Percentiles rank a stretch among this genome's conserved stretches.
Evolutionary conservation across 2,113 vertebrate genomes (phyloP).

Genomic region (Phrynosoma blainvillii): DNA sequence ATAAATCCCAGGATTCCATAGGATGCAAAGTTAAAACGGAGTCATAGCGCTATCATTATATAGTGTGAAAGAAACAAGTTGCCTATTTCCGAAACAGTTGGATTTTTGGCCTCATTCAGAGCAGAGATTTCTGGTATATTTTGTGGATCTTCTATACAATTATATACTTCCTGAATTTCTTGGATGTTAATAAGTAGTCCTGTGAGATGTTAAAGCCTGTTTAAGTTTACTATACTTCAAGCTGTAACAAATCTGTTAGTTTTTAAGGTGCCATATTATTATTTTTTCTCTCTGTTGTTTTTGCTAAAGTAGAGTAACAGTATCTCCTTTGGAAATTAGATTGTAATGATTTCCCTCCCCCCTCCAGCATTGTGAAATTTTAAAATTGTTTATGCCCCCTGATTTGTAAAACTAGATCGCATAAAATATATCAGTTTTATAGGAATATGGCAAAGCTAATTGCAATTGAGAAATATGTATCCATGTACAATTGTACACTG

Average conservation of each 20-base stretch:
- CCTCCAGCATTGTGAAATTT: background rate
- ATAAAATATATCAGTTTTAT: slow-evolving; percentile 8
- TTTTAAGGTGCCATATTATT: background rate
- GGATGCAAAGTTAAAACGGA: no score
- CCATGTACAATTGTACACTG: no score
- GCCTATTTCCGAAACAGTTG: background rate
- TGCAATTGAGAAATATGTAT: slow-evolving; percentile 18
- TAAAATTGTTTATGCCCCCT: background rate
- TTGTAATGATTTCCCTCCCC: background rate
- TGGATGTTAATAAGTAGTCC: no score
- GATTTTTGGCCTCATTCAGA: background rate
- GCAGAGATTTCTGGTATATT: background rate
- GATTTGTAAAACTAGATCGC: background rate
- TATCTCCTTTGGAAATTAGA: background rate
- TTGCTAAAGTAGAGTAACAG: background rate
- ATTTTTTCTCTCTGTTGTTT: background rate
- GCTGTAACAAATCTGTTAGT: background rate
- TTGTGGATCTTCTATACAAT: background rate
- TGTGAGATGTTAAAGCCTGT: no score
- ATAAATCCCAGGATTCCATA: no score
- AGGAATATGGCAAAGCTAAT: slow-evolving; percentile 15
- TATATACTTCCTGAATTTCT: no score
- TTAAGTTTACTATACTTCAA: background rate
- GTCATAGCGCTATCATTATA: no score
- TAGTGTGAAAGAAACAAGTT: no score